Evolutionary conservation across 2,888 invertebrate species (phyloP), one percentile per base, ranked within the genome.

Genomic region (Nomada fucata): DNA sequence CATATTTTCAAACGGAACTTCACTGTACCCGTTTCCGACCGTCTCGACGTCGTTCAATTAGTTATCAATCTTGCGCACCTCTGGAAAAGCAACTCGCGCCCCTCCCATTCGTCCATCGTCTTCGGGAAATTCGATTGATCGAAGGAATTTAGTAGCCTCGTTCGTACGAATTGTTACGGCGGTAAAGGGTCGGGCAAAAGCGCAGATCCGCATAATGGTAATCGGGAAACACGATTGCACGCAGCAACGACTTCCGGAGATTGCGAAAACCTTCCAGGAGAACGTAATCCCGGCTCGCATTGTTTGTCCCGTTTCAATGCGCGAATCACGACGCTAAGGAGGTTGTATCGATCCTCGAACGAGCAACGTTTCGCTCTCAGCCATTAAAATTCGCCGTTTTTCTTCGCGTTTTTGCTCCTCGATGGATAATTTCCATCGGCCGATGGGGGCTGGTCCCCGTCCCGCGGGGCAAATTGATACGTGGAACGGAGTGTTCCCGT

Each of bases 321-420:
- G 23, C 36, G 44, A 68, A 59, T 67, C 64, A 10, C 47, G 59
- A 60, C 53, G 59, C 64, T 70, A 61, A 53, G 72, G 20, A 72
- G 61, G 55, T 72, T 64, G 47, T 64, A 79, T 73, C 73, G 79
- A 69, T 79, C 59, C 64, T 52, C 11, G 29, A 47, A 59, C 18
- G 13, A 15, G 42, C n/a, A 72, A 50, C 23, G 18, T 29, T 78
- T 44, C 44, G 15, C 20, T 26, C 52, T 26, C 50, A 47, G 69
- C 68, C 64, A 10, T 53, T 73, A 5, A 57, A n/a, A 7, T 36
- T 1, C 42, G 3, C 0, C 1, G 23, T 60, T 53, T 44, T 44
- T 18, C 5, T 60, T 42, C 44, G 36, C 36, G 36, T 36, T 42
- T 42, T 36, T 29, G 36, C 29, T 60, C 7, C 36, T 7, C 36